Base-by-base conservation (phyloP, 2,797 vertebrate species). In the Rhinichthys osculus region DNA sequence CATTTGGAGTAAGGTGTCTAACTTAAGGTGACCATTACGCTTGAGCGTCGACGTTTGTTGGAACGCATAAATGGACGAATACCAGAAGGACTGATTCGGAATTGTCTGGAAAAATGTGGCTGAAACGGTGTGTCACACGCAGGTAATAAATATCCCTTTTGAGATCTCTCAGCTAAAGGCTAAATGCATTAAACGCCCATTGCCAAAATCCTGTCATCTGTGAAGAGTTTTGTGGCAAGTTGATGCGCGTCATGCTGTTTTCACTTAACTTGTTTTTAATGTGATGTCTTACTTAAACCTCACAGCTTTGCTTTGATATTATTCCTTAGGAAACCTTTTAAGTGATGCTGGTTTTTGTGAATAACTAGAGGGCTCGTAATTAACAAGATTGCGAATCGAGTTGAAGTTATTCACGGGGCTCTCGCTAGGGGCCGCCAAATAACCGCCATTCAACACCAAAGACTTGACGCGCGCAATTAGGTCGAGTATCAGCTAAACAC, bases 21-120 rank as follows among this genome's bases (percentile, higher is more conserved):
- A 95, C 94, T 93, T 95, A 92, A 95, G 92, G 89, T 91, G 85
- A 91, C 91, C 87, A 81, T 73, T 69, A 66, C 89, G 79, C 90
- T 82, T 90, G 83, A 88, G 84, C 88, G 89, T 88, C 92, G 93
- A 94, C 92, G 92, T 94, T 92, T 93, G 91, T 88, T 94, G 91
- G 91, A 92, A 92, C 89, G 87, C 90, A 91, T 93, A 87, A 92
- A 96, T 96, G 95, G 95, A 93, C 94, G 94, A 93, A 90, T 91
- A 94, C 91, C 93, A 91, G 93, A 90, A 94, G 88, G 92, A 95
- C 93, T 96, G 93, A 95, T 92, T 90, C 92, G 93, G 94, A 92
- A 93, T 93, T 91, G 91, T 93, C 89, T 90, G 91, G 91, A 91
- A 94, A 93, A 81, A 96, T 96, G 96, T 95, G 96, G 96, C 94